phyloP scores from a whole-genome alignment of 2,888 invertebrate genomes.

The Mycalesis mineus region DNA sequence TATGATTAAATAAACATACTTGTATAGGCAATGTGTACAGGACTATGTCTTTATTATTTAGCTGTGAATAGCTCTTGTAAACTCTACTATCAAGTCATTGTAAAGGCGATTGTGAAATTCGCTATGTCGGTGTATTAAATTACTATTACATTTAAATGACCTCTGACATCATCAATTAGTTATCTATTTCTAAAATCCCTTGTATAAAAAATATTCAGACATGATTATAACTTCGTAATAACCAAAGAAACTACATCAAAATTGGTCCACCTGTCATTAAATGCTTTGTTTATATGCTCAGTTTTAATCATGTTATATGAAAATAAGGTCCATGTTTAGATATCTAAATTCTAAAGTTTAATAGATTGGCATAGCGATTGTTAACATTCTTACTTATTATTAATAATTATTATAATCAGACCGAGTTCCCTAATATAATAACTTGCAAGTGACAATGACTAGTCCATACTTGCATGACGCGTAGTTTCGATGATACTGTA shows the following conservation, averaged over 20 bases:
- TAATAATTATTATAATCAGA: constrained; percentile 44
- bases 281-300: too few relatives aligned
- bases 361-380: constrained; percentile 7
- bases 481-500: constrained; percentile 26
- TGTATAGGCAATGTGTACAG: constrained; percentile 37
- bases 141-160: background rate
- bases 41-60: constrained; percentile 66
- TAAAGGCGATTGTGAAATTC: background rate
- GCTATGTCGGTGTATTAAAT: constrained; percentile 12
- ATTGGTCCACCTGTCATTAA: too few relatives aligned
- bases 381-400: constrained; percentile 16
- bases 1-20: constrained; percentile 32
- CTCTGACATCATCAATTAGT: too few relatives aligned
- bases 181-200: too few relatives aligned
- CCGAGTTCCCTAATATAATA: constrained; percentile 45
- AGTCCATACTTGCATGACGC: constrained; percentile 36
- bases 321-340: too few relatives aligned
- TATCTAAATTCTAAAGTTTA: background rate
- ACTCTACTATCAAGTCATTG: constrained; percentile 31
- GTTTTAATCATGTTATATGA: too few relatives aligned
- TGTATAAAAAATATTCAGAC: too few relatives aligned
- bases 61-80: constrained; percentile 66
- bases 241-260: too few relatives aligned
- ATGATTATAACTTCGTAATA: too few relatives aligned
- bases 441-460: constrained; percentile 31